Base-by-base conservation (phyloP, 2,113 vertebrate species). In the Entelurus aequoreus region DNA sequence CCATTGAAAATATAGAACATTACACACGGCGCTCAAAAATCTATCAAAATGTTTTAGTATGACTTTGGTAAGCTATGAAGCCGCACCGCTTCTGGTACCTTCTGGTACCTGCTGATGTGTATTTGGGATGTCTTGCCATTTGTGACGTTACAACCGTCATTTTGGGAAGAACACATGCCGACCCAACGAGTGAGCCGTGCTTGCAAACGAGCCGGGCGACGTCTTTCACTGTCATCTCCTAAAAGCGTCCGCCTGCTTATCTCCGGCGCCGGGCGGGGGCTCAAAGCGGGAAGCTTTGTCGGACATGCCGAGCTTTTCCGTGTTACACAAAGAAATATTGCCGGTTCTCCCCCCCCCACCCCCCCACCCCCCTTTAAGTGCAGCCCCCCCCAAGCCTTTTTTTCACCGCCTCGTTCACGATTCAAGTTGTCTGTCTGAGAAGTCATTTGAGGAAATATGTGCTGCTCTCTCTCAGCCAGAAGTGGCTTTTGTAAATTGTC, bases 291-390 rank as follows among this genome's bases (percentile, higher is more conserved):
- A 79, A 46, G 77, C 62, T 82, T 76, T 79, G 79, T 86, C 72
- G 78, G 82, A 82, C 83, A 77, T 60, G 60, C 79, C 65, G 68
- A 80, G 73, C 74, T 73, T 67, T 28, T 66, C 76, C 69, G 65
- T 81, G 80, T 82, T 76, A 77, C 80, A 72, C 74, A 78, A 72
- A 82, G 70, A 85, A 83, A 79, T 78, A 81, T 78, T 69, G 74
- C 68, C 63, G 62, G 16, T 51, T 51, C n/a, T 51, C n/a, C 1
- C 3, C 3, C 3, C 3, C 3, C 3, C 3, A 2, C 28, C 28
- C 28, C 28, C 28, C 16, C 49, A 2, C 19, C 19, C 19, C 14
- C 16, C n/a, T 10, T 68, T 68, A 78, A 84, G 76, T 68, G 78
- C 72, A 56, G 79, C 83, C 79, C 79, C 83, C 79, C 79, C 58